Base-by-base conservation (phyloP, 2,888 invertebrate species). In the Galerucella calmariensis region DNA sequence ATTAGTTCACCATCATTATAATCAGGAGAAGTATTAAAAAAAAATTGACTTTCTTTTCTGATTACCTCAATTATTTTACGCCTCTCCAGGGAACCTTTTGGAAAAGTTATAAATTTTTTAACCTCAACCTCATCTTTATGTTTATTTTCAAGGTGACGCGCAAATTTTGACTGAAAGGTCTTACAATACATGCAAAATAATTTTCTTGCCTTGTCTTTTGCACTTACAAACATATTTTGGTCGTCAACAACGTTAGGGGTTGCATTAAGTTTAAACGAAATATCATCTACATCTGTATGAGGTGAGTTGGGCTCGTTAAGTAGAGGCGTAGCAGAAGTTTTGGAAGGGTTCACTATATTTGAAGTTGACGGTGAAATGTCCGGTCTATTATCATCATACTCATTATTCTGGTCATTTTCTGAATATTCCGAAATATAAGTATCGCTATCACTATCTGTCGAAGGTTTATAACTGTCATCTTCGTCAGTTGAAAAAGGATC, bases 11-110 rank as follows among this genome's bases (percentile, higher is more conserved):
- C 46, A 46, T 46, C 46, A 46, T 46, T 46, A 46, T 46, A 46
- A 10, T 41, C 68, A 20, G 24, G 58, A 14, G 46, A 44, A 46
- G 46, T 46, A 46, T 46, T 46, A 46, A 72, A 53, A 61, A 59
- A 67, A 56, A 58, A 27, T 16, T 72, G 51, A 20, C 58, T 56
- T 35, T 67, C 59, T 51, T 73, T 73, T 63, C 73, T 62, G 24
- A 73, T 59, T 53, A 41, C 20, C 2, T 46, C 69, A 35, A 72
- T 72, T 12, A 72, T 59, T 24, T 72, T 67, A 58, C 35, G 66
- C 48, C 27, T 44, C 48, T 48, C 46, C 46, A 46, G 46, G 46
- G 46, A 46, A 46, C 46, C 46, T 46, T 46, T 46, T 46, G 46
- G 46, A 46, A 46, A 46, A 46, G 46, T 12, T 46, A 46, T 46